A percentile compares a stretch with the other conserved stretches of the same genome.
phyloP scores from a whole-genome alignment of 2,113 vertebrate species.

The Trematocara unimaculatum region DNA sequence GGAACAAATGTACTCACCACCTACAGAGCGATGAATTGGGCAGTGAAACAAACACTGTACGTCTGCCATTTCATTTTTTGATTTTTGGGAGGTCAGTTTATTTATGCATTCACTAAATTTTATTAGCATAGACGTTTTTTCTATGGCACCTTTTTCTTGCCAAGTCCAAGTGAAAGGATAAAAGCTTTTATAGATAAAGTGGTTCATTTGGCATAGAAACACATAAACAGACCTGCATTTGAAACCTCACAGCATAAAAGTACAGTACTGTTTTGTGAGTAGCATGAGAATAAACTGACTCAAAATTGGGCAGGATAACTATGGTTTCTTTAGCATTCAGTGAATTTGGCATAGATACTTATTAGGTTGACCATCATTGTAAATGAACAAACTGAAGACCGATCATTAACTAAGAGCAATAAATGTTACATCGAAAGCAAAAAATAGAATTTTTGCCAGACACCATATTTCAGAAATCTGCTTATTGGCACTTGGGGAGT shows the following conservation, averaged over 20 bases:
- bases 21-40: not conserved
- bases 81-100: not conserved
- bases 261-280: not conserved
- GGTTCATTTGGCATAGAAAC: slow-evolving; percentile 1
- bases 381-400: not conserved
- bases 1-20: not conserved
- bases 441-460: not conserved
- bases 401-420: not conserved
- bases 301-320: not conserved
- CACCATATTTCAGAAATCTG: not conserved
- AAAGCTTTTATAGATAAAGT: not conserved
- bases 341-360: not conserved
- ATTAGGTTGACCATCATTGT: not conserved
- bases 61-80: not conserved
- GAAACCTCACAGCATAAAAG: not conserved
- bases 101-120: not conserved
- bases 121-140: not conserved
- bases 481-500: not conserved
- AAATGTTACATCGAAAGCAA: not conserved
- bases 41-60: not conserved
- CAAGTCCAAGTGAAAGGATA: not conserved
- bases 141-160: not conserved
- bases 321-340: not conserved
- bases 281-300: not conserved
- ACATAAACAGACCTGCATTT: not conserved